Percentiles rank a stretch among this genome's conserved stretches.
Evolutionary conservation across 2,113 vertebrate genomes (phyloP).

Genomic region (Montifringilla adamsi): DNA sequence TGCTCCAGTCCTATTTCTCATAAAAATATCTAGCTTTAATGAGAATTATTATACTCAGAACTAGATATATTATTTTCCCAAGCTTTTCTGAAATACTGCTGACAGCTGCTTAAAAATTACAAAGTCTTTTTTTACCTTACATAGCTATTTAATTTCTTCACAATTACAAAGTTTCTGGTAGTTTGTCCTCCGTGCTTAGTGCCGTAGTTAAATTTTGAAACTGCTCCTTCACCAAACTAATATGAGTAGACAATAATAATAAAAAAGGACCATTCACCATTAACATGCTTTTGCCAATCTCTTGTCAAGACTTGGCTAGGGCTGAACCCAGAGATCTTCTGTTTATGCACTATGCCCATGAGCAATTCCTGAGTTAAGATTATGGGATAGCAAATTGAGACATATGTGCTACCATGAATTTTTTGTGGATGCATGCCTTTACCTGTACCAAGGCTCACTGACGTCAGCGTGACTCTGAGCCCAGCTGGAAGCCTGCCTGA

Average conservation of each 20-base stretch:
- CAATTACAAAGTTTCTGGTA: background rate
- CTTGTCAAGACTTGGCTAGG: background rate
- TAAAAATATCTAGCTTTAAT: background rate
- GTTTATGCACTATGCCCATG: background rate
- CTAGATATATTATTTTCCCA: background rate
- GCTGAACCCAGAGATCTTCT: background rate
- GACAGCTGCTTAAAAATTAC: background rate
- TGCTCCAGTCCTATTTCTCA: background rate
- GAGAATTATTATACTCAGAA: background rate
- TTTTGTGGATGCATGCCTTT: background rate
- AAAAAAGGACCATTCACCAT: background rate
- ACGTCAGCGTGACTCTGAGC: background rate
- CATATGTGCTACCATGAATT: background rate
- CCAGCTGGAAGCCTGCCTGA: background rate
- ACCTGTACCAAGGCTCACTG: background rate
- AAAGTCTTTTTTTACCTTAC: background rate
- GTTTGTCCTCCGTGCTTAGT: background rate
- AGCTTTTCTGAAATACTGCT: background rate
- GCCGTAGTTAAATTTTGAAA: background rate
- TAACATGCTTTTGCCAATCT: background rate
- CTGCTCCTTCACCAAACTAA: background rate
- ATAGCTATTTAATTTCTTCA: background rate
- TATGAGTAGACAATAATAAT: background rate
- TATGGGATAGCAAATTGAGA: background rate
- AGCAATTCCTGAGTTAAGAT: slow-evolving; percentile 42